phyloP scores from a whole-genome alignment of 2,888 invertebrate species.

The Thera britannica region DNA sequence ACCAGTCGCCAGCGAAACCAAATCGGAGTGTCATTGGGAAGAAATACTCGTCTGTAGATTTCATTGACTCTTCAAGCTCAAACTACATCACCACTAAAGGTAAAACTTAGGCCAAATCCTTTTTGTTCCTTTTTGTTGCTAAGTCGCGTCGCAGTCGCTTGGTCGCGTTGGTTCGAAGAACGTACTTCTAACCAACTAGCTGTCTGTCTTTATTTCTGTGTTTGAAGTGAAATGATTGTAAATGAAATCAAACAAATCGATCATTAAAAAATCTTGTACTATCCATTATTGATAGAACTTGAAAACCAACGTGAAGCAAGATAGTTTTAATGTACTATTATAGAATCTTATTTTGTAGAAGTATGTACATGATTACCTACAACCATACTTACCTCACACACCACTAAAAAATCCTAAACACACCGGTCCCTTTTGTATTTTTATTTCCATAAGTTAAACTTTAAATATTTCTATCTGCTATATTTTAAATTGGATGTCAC shows the following conservation, averaged over 20 bases:
- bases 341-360: no score
- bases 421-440: no score
- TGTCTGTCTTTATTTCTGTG: neutral
- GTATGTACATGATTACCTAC: no score
- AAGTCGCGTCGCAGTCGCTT: neutral
- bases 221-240: neutral
- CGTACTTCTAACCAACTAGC: neutral
- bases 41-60: slow-evolving; percentile 84
- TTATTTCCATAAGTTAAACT: no score
- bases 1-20: slow-evolving; percentile 74
- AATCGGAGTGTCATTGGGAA: slow-evolving; percentile 83
- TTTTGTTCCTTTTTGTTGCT: neutral
- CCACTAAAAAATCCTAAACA: no score
- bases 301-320: no score
- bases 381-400: no score
- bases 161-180: neutral
- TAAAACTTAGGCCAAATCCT: slow-evolving; percentile 7
- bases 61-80: slow-evolving; percentile 82
- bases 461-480: no score
- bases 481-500: no score
- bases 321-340: no score
- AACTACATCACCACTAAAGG: slow-evolving; percentile 69
- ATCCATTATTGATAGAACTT: no score
- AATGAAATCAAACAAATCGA: neutral
- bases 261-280: no score